Evolutionary conservation across 2,797 vertebrate species (phyloP), one percentile per base, ranked within the genome.

Genomic region (Loriculus beryllinus): DNA sequence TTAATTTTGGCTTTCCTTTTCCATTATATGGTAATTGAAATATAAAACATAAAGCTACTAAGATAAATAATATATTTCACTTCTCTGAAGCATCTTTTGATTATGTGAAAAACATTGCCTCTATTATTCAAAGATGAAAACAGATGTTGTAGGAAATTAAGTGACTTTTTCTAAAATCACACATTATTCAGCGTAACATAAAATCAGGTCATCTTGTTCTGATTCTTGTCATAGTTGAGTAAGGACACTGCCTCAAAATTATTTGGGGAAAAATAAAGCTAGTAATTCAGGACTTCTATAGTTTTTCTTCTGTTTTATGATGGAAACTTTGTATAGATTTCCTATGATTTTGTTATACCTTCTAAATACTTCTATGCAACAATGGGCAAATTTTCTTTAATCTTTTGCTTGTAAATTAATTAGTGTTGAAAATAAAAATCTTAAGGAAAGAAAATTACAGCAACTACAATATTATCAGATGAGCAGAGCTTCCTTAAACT

Each of bases 151-250:
- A 69, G 74, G 56, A 80, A 91, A 92, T 82, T 90, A 90, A 64
- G 14, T 87, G 47, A 76, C 2, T 64, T 81, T 86, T 93, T 81
- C 45, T 82, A 47, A 88, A 92, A 77, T 86, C 49, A 80, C 72
- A 62, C 17, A 37, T 91, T 81, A 68, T 91, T 92, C 69, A 83
- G 21, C 15, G 26, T 72, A 81, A 75, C 37, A 69, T 52, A 75
- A 87, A 96, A 95, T 89, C 47, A 92, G 60, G 76, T 80, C 35
- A 62, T 78, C 60, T 80, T 78, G 35, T 93, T 95, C 93, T 89
- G 64, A 74, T 89, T 78, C 65, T 93, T 35, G 25, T 82, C n/a
- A 48, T 35, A 31, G 78, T 76, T 88, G 63, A 79, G 63, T 91
- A 59, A 83, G 42, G 94, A 59, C 35, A 86, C 40, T 67, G n/a